Evolutionary conservation across 2,888 invertebrate species (phyloP).

Genomic region (Meliscaeva auricollis): DNA sequence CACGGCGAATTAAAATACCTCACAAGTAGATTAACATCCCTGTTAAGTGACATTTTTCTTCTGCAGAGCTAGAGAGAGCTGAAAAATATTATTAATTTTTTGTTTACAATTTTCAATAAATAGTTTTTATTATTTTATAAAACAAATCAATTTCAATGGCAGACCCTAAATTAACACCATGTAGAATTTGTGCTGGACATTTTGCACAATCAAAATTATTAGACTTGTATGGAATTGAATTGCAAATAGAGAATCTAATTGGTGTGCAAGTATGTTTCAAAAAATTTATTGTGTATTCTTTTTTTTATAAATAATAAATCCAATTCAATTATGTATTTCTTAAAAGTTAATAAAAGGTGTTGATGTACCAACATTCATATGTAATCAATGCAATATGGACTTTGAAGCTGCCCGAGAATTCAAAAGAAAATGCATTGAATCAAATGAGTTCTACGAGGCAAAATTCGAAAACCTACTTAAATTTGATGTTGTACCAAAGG

Average conservation of each 20-base stretch:
- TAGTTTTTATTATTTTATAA: background rate
- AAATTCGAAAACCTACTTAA: conserved; percentile 1
- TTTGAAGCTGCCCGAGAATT: conserved; percentile 43
- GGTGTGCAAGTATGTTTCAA: background rate
- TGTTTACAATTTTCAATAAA: conserved; percentile 17
- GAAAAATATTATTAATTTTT: background rate
- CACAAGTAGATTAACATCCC: background rate
- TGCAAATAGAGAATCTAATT: background rate
- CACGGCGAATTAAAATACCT: background rate
- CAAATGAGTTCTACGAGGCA: conserved; percentile 47
- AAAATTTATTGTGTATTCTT: background rate
- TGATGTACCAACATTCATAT: conserved; percentile 30
- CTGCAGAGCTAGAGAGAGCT: background rate
- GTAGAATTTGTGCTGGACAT: conserved; percentile 6
- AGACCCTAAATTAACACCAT: background rate
- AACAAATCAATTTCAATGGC: background rate
- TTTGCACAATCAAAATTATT: background rate
- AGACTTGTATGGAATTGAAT: background rate
- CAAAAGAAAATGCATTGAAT: conserved; percentile 45
- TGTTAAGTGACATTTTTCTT: conserved; percentile 6
- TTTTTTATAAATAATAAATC: background rate
- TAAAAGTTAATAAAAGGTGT: conserved; percentile 26
- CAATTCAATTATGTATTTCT: background rate
- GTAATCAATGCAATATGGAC: conserved; percentile 39
- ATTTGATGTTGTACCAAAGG: conserved; percentile 1